Evolutionary conservation across 1,140 invertebrate species (phyloP).

Genomic region (Drosophila kikkawai): DNA sequence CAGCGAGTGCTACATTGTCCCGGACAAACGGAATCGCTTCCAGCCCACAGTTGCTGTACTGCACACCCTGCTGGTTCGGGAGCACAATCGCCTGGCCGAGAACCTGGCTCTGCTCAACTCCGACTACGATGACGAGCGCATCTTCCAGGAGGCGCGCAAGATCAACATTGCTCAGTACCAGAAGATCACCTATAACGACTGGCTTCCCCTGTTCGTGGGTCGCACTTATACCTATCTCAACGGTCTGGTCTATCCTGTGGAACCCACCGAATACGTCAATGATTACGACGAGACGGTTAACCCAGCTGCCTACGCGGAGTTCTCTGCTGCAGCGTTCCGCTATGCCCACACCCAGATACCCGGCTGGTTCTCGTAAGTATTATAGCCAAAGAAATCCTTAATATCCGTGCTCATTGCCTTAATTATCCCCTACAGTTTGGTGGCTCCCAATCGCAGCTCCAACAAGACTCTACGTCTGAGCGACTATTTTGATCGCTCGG

Average conservation of each 20-base stretch:
- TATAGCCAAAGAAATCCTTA: background rate
- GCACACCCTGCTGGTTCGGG: slow-evolving; percentile 93
- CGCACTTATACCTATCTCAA: slow-evolving; percentile 88
- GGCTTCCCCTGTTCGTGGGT: slow-evolving; percentile 92
- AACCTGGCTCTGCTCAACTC: slow-evolving; percentile 91
- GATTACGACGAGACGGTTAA: slow-evolving; percentile 94
- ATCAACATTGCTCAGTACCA: slow-evolving; percentile 92
- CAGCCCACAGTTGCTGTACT: slow-evolving; percentile 92
- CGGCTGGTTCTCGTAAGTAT: slow-evolving; percentile 90
- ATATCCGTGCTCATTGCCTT: background rate
- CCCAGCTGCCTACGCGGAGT: slow-evolving; percentile 92
- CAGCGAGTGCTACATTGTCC: slow-evolving; percentile 89
- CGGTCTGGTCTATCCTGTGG: slow-evolving; percentile 87
- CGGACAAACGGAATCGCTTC: slow-evolving; percentile 95
- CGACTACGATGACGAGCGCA: slow-evolving; percentile 93
- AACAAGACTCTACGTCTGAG: slow-evolving; percentile 89
- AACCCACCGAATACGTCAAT: slow-evolving; percentile 89
- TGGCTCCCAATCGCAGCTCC: slow-evolving; percentile 87
- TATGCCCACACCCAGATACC: slow-evolving; percentile 94
- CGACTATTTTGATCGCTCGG: slow-evolving; percentile 89
- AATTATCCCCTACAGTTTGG: slow-evolving; percentile 86
- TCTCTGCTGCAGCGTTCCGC: slow-evolving; percentile 93
- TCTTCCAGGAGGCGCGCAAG: slow-evolving; percentile 94
- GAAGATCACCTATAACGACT: slow-evolving; percentile 94
- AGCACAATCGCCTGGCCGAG: slow-evolving; percentile 95